Conservation (phyloP, 2,797 vertebrate genomes). For the Spinus olivaceus region DNA sequence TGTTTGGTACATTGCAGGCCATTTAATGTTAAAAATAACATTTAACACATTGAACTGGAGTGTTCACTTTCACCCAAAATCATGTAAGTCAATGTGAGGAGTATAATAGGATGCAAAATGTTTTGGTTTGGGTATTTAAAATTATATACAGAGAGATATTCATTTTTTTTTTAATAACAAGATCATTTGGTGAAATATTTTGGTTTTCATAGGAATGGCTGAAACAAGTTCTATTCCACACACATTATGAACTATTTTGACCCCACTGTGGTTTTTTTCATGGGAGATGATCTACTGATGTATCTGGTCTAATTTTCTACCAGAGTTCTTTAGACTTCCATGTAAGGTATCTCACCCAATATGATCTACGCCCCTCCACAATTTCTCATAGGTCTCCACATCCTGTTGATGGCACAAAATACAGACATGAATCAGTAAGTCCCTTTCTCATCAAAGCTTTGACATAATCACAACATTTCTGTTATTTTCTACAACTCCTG, state of each 20-base stretch:
- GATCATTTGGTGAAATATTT: neutral
- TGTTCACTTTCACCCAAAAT: neutral
- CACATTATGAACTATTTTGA: neutral
- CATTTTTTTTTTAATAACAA: neutral
- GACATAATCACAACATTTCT: neutral
- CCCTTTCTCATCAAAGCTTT: neutral
- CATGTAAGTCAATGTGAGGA: neutral
- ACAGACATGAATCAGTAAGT: neutral
- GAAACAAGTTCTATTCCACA: neutral
- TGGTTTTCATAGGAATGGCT: neutral
- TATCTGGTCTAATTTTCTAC: neutral
- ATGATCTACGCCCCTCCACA: rapidly evolving
- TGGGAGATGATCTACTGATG: neutral
- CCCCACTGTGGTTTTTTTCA: neutral
- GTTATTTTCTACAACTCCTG: neutral
- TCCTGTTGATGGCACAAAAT: neutral
- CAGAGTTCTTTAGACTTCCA: neutral
- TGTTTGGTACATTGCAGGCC: neutral
- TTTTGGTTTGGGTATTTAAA: neutral
- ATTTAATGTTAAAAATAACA: neutral
- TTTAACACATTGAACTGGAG: neutral
- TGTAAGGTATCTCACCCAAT: neutral
- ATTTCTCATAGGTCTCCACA: neutral
- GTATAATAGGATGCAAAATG: neutral
- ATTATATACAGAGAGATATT: neutral